A percentile compares a stretch with the other conserved stretches of the same genome.
phyloP scores from a whole-genome alignment of 2,888 invertebrate genomes.

The Gryllus longicercus region DNA sequence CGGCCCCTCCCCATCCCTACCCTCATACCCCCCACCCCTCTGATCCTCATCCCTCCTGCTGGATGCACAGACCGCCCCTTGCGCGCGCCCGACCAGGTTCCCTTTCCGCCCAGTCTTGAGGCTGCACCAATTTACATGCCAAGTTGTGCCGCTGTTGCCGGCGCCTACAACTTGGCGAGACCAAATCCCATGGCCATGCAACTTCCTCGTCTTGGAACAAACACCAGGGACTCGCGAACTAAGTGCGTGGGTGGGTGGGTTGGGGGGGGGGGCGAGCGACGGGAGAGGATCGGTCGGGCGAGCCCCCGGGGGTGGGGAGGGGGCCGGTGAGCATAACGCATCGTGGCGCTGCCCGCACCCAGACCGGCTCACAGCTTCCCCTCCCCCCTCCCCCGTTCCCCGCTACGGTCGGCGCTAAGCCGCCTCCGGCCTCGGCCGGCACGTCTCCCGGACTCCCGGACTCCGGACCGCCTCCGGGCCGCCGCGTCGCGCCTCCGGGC shows the following conservation, averaged over 20 bases:
- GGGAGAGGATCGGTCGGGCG: too few relatives aligned
- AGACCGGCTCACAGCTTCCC: too few relatives aligned
- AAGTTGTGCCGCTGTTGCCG: background rate
- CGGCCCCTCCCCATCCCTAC: background rate
- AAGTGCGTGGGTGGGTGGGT: background rate
- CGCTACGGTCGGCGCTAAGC: too few relatives aligned
- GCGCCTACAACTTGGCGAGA: background rate
- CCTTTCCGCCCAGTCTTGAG: background rate
- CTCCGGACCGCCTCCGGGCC: too few relatives aligned
- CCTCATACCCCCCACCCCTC: background rate
- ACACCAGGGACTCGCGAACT: constrained; percentile 1
- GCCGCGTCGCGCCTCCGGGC: too few relatives aligned
- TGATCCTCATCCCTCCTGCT: background rate
- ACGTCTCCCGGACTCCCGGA: too few relatives aligned
- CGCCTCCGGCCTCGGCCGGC: too few relatives aligned
- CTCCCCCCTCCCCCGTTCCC: too few relatives aligned
- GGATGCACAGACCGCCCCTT: background rate
- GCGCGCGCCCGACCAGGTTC: constrained; percentile 3
- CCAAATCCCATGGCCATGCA: constrained; percentile 17
- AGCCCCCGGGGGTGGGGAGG: too few relatives aligned
- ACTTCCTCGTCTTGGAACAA: background rate
- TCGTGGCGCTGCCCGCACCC: too few relatives aligned
- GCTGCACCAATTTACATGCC: constrained; percentile 3
- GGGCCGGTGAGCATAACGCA: too few relatives aligned
- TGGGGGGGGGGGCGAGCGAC: background rate